Evolutionary conservation across 2,888 invertebrate genomes (phyloP).

Genomic region (Eristalis arbustorum): DNA sequence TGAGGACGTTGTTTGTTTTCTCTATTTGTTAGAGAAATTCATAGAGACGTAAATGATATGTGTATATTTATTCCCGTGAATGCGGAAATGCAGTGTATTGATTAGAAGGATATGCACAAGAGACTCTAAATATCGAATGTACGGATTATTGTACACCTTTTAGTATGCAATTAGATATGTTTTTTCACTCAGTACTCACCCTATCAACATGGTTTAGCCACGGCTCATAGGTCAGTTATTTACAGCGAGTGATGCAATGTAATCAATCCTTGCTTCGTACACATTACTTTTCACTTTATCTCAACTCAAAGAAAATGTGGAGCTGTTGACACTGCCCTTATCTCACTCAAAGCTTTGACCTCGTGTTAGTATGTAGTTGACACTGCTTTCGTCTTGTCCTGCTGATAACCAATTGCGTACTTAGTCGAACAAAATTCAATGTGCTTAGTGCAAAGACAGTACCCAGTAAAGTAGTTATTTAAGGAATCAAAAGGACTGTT

Average conservation of each 20-base stretch:
- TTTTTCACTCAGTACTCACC: neutral
- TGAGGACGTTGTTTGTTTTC: neutral
- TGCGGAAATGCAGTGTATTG: too few relatives aligned
- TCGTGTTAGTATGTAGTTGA: neutral
- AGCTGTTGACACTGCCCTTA: neutral
- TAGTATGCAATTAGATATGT: neutral
- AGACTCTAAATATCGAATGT: too few relatives aligned
- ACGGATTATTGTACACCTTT: too few relatives aligned
- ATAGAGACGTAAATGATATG: neutral
- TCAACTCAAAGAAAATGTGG: neutral
- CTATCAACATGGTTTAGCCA: neutral
- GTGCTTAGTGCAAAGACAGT: neutral
- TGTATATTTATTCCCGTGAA: too few relatives aligned
- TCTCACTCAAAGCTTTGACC: neutral
- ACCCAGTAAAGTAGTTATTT: neutral
- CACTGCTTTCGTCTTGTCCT: neutral
- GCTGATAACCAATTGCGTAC: neutral
- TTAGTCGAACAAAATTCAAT: neutral
- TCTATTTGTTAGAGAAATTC: neutral
- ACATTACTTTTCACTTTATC: neutral
- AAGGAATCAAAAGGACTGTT: neutral
- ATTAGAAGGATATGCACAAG: too few relatives aligned
- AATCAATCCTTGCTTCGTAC: neutral
- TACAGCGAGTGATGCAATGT: neutral
- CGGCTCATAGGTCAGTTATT: neutral